Conservation (phyloP, 2,113 vertebrate genomes). For the Catharus bicknelli region DNA sequence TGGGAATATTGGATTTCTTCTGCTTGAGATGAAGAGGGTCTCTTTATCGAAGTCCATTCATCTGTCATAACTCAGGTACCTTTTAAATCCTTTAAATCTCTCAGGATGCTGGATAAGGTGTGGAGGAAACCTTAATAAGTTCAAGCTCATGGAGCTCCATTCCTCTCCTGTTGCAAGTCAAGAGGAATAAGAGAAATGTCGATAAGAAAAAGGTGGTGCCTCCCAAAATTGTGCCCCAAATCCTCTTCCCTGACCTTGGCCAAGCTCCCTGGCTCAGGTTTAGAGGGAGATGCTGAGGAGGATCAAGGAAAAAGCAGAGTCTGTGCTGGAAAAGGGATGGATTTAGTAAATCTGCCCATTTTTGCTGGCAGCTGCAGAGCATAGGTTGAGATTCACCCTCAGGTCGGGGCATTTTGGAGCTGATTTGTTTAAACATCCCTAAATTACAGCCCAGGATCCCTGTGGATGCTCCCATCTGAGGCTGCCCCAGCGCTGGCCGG, state of each 20-base stretch:
- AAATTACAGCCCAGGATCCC: background rate
- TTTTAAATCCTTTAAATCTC: conserved; percentile 12
- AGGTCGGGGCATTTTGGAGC: background rate
- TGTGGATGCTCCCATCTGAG: background rate
- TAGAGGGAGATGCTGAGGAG: background rate
- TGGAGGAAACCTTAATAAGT: background rate
- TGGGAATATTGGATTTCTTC: background rate
- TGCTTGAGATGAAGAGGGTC: conserved; percentile 21
- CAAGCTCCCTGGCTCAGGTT: background rate
- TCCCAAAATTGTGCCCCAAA: background rate
- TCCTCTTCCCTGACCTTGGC: background rate
- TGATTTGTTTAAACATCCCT: background rate
- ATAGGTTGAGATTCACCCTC: background rate
- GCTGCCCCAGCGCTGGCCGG: no score
- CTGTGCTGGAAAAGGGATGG: background rate
- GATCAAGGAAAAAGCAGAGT: background rate
- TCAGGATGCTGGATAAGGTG: background rate
- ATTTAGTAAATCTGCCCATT: background rate
- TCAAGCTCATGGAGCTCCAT: background rate
- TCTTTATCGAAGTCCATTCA: conserved; percentile 32
- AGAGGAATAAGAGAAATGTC: background rate
- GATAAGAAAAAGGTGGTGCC: background rate
- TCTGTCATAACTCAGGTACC: background rate
- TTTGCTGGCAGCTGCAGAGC: background rate
- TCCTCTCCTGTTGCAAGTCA: background rate